Evolutionary conservation across 2,888 invertebrate genomes (phyloP), one percentile per base, ranked within the genome.

Genomic region (Spatulosminthurus flaviceps): DNA sequence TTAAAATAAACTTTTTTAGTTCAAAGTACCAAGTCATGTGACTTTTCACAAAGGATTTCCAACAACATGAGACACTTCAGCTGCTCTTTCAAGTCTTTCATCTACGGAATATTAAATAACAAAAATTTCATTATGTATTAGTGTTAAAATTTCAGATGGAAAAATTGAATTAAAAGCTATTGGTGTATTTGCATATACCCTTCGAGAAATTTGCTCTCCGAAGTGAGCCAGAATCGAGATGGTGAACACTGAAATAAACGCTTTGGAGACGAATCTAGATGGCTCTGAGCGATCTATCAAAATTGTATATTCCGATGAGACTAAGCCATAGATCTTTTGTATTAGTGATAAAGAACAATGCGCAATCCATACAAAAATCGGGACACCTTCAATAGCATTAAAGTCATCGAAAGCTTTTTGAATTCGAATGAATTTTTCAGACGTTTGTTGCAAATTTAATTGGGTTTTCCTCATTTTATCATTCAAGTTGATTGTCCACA

Each of bases 21-120:
- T n/a, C n/a, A n/a, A n/a, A n/a, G 71, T 61, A 78, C 78, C 29
- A 71, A 60, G 24, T 78, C 78, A 19, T 78, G 78, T 26, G 22
- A 71, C 24, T 64, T 71, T 0, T 78, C 72, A 41, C 78, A 78
- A 21, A 78, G 42, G 7, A 78, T 22, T 22, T 78, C 78, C 34
- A 70, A 60, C n/a, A 78, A 26, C 72, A 71, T 71, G 11, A 78
- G 28, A 21, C 71, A 78, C 28, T 72, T 78, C n/a, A 78, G 34
- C 61, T 72, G 78, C 34, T 78, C 78, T 22, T 78, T 78, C 78
- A 71, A 78, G 61, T 78, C 61, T 22, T 43, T 71, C 51, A 78
- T 78, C 78, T 78, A 60, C 19, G 42, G n/a, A 51, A 29, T 13
- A 43, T 29, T 34, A 24, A 41, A 24, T 24, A 4, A 34, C n/a